Base-by-base conservation (phyloP, 2,113 vertebrate species). In the Orientallactaga bullata region DNA sequence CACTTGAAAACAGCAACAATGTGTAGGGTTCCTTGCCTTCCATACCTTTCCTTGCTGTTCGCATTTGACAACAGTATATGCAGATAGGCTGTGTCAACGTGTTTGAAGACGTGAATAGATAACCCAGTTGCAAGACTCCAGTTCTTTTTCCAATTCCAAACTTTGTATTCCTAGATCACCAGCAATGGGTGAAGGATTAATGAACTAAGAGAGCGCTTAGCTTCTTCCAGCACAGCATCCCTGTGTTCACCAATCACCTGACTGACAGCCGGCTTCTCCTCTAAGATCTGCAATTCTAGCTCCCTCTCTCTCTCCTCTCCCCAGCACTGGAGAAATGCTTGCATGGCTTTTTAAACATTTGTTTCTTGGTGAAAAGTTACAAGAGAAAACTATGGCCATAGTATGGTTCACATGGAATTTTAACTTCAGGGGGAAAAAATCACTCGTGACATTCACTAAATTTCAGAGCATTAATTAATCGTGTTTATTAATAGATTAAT, bases 291-390 rank as follows among this genome's bases (percentile, higher is more conserved):
- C 8, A 28, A 87, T 13, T 85, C 18, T 60, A 92, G 26, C 68
- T 84, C 74, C 37, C 63, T 51, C 51, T 51, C 5, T 85, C 23
- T 65, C 68, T 84, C 74, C 37, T 69, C 24, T 66, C 82, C 32
- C 77, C 42, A 51, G 21, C 13, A 65, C n/a, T 71, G 95, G 13
- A 81, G 68, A 74, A 81, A 69, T 83, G 35, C 42, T 90, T 91
- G 18, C 37, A 0, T 58, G 28, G 13, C 51, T 84, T 23, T 89
- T 88, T 89, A n/a, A 74, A 77, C 26, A 89, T 86, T 92, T 93
- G 15, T 93, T 91, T 95, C 77, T 76, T 91, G 15, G 71, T 93
- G 39, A 81, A 81, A 90, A 20, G 89, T 72, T 66, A 51, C 39
- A 61, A 55, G 12, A 55, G 77, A 71, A 95, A 85, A 73, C 21